Conservation (phyloP, 2,888 invertebrate species). For the Drosophila nr. fundita region DNA sequence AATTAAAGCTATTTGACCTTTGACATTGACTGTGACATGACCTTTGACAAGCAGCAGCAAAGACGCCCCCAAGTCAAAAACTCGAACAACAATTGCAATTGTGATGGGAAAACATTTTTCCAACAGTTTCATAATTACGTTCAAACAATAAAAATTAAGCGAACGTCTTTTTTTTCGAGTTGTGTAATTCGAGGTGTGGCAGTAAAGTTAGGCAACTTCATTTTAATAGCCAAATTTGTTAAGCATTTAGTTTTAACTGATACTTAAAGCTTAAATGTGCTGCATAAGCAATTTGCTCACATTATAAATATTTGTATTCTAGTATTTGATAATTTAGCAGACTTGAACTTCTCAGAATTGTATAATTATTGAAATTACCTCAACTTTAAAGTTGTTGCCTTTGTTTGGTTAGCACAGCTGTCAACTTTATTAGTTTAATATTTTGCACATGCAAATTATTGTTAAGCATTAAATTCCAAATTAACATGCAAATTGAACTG, state of each 20-base stretch:
- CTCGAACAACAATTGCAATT: constrained; percentile 34
- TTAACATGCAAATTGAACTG: constrained; percentile 27
- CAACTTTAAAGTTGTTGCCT: constrained; percentile 6
- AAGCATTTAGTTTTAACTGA: neutral
- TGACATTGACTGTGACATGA: constrained; percentile 71
- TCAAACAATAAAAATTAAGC: constrained; percentile 13
- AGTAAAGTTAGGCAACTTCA: neutral
- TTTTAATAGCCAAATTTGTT: neutral
- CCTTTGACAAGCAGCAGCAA: constrained; percentile 49
- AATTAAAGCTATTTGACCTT: constrained; percentile 44
- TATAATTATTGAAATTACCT: constrained; percentile 14
- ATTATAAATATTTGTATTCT: constrained; percentile 8
- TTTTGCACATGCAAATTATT: constrained; percentile 22
- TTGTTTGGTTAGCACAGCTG: constrained; percentile 34
- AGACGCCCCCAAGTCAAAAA: constrained; percentile 20
- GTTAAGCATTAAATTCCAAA: constrained; percentile 39
- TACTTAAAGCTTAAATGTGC: neutral
- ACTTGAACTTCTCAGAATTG: constrained; percentile 4
- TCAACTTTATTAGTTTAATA: constrained; percentile 28
- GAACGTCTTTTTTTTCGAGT: neutral
- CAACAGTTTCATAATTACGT: constrained; percentile 55
- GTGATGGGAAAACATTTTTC: constrained; percentile 43
- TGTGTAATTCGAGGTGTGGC: constrained; percentile 24
- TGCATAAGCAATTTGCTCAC: neutral
- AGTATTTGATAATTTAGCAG: constrained; percentile 4